Percentiles rank a stretch among this genome's conserved stretches.
These are phyloP conservation scores for Pseudomyrmex gracilis DNA, from an alignment of 1,140 invertebrate species.

Conservation along the genomic window DNA sequence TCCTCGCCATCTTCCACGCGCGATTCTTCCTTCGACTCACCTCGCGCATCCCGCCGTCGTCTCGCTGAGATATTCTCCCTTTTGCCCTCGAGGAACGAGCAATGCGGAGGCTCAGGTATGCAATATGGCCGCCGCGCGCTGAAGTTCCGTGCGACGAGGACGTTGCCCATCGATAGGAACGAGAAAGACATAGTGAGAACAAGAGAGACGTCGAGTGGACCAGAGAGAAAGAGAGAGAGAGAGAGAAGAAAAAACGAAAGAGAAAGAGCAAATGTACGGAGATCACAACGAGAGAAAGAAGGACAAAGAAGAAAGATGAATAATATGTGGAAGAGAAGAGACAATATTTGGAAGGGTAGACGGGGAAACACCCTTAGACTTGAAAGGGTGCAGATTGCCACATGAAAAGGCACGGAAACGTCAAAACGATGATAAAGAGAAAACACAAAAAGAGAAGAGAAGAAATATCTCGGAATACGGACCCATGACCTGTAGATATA, in stretches of 20 bases:
- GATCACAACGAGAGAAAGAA: constrained; percentile 66
- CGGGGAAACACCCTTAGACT: constrained; percentile 29
- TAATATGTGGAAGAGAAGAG: constrained; percentile 80
- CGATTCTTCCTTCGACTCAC: constrained; percentile 73
- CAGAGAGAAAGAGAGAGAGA: constrained; percentile 60
- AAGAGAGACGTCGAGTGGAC: constrained; percentile 55
- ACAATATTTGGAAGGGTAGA: constrained; percentile 44
- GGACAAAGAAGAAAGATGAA: constrained; percentile 79
- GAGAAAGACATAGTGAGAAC: constrained; percentile 43
- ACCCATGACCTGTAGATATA: constrained; percentile 61
- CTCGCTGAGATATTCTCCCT: constrained; percentile 85
- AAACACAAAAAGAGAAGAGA: constrained; percentile 37
- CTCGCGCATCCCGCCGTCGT: constrained; percentile 74
- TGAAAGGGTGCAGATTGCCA: constrained; percentile 26
- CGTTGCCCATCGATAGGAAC: constrained; percentile 57
- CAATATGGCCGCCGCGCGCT: constrained; percentile 83
- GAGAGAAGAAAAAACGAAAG: constrained; percentile 38
- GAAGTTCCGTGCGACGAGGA: constrained; percentile 63
- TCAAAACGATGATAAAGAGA: constrained; percentile 38
- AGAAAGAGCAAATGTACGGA: constrained; percentile 59
- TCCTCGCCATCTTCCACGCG: constrained; percentile 57
- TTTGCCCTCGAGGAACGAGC: constrained; percentile 86
- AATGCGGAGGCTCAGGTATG: constrained; percentile 86
- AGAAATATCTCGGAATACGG: constrained; percentile 65
- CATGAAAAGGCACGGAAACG: constrained; percentile 9